Base-by-base conservation (phyloP, 2,113 vertebrate genomes). In the Syngnathoides biaculeatus region DNA sequence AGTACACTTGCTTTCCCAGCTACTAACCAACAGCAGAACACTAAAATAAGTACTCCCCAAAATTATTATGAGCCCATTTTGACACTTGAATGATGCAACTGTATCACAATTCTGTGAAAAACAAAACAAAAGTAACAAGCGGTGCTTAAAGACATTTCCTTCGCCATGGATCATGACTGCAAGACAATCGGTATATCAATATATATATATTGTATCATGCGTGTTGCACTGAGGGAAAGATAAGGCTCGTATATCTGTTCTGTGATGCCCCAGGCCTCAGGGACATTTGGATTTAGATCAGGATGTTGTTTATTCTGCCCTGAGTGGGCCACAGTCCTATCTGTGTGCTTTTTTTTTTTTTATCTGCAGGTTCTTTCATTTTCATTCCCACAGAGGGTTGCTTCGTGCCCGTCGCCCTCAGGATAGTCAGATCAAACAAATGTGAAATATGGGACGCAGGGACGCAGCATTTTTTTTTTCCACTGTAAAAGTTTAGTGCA, bases 271-370 rank as follows among this genome's bases (percentile, higher is more conserved):
- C 52, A 56, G 58, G 73, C 85, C 84, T 73, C 7, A 65, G 78
- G 84, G 26, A 57, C 81, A 65, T 56, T 70, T 82, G 81, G 79
- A 82, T 80, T 68, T 74, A 77, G 40, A 79, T 79, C 75, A 72
- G 68, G 20, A 65, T 68, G 27, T 69, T 35, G 30, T 80, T 77
- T 74, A 80, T 76, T 79, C 68, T 65, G 76, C 73, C 59, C 74
- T 69, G 72, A 58, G 64, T 57, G 72, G 69, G 64, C 76, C 77
- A 73, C 67, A 8, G 59, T 39, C 66, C 79, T 74, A 68, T 73
- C 79, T 71, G 80, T 74, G 78, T 63, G 62, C 47, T 64, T 39
- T 75, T 90, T 90, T 89, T 64, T 39, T 75, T 90, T 90, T 89
- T 60, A 86, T 84, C 75, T 77, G 38, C 72, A 65, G 50, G 50